Evolutionary conservation across 2,888 invertebrate species (phyloP).

Genomic region (Chrysotoxum bicinctum): DNA sequence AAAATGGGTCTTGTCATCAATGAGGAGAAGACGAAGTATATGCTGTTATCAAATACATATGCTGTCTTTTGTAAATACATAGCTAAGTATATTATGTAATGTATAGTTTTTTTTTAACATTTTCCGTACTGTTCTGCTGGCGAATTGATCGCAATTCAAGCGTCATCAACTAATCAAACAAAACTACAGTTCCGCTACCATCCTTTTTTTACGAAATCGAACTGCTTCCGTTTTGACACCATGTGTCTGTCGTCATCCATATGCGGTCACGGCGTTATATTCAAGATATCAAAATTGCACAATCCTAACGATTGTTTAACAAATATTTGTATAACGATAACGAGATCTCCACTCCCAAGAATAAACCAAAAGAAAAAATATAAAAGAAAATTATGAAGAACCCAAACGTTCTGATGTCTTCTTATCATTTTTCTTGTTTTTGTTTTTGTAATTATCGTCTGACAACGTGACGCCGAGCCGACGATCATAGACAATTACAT

Average conservation of each 20-base stretch:
- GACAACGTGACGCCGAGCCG: not conserved
- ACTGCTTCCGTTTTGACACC: slow-evolving; percentile 5
- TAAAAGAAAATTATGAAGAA: slow-evolving; percentile 22
- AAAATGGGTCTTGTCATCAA: too few species aligned
- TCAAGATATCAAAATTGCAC: slow-evolving; percentile 35
- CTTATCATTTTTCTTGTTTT: slow-evolving; percentile 8
- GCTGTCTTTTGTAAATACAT: too few species aligned
- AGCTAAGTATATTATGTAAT: too few species aligned
- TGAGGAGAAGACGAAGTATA: too few species aligned
- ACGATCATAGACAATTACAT: too few species aligned
- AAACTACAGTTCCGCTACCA: not conserved
- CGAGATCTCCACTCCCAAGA: not conserved
- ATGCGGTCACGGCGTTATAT: slow-evolving; percentile 3
- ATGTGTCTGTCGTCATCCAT: not conserved
- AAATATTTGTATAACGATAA: slow-evolving; percentile 29
- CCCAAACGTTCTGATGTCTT: slow-evolving; percentile 10
- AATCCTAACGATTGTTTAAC: slow-evolving; percentile 31
- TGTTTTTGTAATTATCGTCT: not conserved
- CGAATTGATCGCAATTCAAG: not conserved
- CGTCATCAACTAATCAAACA: not conserved
- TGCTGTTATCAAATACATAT: too few species aligned
- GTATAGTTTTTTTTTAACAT: too few species aligned
- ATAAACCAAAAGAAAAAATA: not conserved
- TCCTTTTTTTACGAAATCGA: not conserved
- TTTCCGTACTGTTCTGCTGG: not conserved